Percentiles rank a stretch among this genome's conserved stretches.
Conservation (phyloP, 2,888 invertebrate genomes). For the Barypeithes pellucidus region DNA sequence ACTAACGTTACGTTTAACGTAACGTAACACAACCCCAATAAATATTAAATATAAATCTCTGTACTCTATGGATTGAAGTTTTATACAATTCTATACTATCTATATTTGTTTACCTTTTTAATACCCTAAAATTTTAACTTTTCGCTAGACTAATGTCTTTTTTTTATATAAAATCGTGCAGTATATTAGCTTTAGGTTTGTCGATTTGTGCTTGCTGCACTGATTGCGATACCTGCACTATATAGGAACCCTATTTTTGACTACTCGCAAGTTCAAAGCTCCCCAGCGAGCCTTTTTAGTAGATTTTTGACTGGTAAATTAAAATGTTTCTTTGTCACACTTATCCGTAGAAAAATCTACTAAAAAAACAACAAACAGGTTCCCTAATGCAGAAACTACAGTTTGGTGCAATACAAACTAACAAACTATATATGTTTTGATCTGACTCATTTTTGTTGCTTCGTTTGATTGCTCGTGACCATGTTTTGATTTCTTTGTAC, state of each 20-base stretch:
- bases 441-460: slow-evolving; percentile 62
- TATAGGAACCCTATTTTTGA: too few relatives aligned
- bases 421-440: slow-evolving; percentile 56
- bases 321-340: too few relatives aligned
- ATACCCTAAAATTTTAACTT: slow-evolving; percentile 52
- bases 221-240: too few relatives aligned
- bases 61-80: slow-evolving; percentile 68
- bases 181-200: slow-evolving; percentile 33
- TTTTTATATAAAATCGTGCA: slow-evolving; percentile 52
- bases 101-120: slow-evolving; percentile 60
- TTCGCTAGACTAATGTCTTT: slow-evolving; percentile 54
- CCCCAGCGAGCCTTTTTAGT: too few relatives aligned
- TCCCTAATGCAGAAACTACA: too few relatives aligned
- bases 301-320: too few relatives aligned
- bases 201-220: too few relatives aligned
- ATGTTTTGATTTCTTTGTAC: slow-evolving; percentile 60
- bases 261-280: too few relatives aligned
- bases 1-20: slow-evolving; percentile 68
- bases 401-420: too few relatives aligned
- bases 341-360: too few relatives aligned
- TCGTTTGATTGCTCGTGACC: slow-evolving; percentile 68
- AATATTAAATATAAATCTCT: slow-evolving; percentile 70
- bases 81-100: slow-evolving; percentile 64
- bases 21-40: slow-evolving; percentile 71
- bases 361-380: too few relatives aligned